phyloP scores from a whole-genome alignment of 1,140 invertebrate genomes.

The Drosophila sulfurigaster region DNA sequence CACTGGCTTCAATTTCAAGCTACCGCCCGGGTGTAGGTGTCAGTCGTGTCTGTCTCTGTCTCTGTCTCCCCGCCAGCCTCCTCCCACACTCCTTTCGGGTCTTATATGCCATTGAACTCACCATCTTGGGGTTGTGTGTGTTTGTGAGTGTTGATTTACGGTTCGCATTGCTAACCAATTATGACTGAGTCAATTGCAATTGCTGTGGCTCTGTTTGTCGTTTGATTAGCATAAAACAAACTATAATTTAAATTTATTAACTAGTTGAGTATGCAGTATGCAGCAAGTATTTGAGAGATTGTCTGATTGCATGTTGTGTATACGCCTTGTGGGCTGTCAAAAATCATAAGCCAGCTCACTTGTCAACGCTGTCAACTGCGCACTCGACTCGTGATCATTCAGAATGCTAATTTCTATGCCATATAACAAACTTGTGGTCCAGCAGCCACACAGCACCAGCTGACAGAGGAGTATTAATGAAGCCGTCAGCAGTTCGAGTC shows the following conservation, averaged over 20 bases:
- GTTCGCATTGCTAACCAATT: slow-evolving; percentile 51
- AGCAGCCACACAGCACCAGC: not conserved
- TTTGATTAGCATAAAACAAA: slow-evolving; percentile 69
- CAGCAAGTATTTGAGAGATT: slow-evolving; percentile 17
- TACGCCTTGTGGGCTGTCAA: slow-evolving; percentile 72
- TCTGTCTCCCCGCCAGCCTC: not conserved
- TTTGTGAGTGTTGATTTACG: slow-evolving; percentile 45
- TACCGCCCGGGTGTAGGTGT: slow-evolving; percentile 66
- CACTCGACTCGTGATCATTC: slow-evolving; percentile 52
- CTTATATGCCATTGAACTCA: slow-evolving; percentile 73
- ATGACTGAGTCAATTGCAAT: slow-evolving; percentile 51
- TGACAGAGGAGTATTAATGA: slow-evolving; percentile 71
- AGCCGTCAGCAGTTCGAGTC: slow-evolving; percentile 68
- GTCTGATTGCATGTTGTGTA: slow-evolving; percentile 22
- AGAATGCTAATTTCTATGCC: slow-evolving; percentile 50
- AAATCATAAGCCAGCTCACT: slow-evolving; percentile 78
- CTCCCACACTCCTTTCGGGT: slow-evolving; percentile 28
- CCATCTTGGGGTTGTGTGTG: not conserved
- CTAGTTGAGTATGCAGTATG: slow-evolving; percentile 11
- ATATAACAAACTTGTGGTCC: slow-evolving; percentile 33
- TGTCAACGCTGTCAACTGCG: slow-evolving; percentile 68
- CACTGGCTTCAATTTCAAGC: slow-evolving; percentile 35
- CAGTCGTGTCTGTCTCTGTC: slow-evolving; percentile 8
- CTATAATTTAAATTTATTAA: slow-evolving; percentile 66
- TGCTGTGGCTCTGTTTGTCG: slow-evolving; percentile 11